phyloP scores from a whole-genome alignment of 2,113 vertebrate species.

The Mobula hypostoma region DNA sequence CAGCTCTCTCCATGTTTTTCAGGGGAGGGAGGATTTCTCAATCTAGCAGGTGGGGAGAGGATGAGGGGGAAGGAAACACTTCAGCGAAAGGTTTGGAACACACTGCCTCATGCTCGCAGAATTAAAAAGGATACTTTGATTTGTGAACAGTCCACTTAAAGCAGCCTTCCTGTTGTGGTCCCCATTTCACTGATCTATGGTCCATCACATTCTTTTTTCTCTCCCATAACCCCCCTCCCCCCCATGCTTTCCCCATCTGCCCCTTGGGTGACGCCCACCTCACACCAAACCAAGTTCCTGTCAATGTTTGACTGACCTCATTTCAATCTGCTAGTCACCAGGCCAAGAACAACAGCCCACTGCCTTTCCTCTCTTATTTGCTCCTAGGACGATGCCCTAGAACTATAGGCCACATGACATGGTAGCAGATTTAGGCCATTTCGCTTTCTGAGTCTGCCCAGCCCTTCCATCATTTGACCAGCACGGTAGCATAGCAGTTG shows the following conservation, averaged over 20 bases:
- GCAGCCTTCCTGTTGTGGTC: background rate
- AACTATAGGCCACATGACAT: no score
- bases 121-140: slow-evolving; percentile 17
- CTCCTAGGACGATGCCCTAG: background rate
- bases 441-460: no score
- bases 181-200: background rate
- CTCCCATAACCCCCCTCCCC: background rate
- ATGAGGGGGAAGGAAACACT: slow-evolving; percentile 40
- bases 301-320: background rate
- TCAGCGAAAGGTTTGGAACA: background rate
- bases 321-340: background rate
- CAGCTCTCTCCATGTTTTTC: background rate
- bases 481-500: no score
- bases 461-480: no score
- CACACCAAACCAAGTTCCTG: background rate
- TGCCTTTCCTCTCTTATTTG: background rate
- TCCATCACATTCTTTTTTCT: background rate
- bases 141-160: background rate
- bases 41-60: slow-evolving; percentile 38
- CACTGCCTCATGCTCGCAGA: background rate
- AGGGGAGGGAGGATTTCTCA: background rate
- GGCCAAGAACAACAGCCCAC: background rate
- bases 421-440: no score
- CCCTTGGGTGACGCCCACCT: background rate
- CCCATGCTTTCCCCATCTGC: background rate